phyloP scores from a whole-genome alignment of 2,113 vertebrate species.

The Pedetes capensis region DNA sequence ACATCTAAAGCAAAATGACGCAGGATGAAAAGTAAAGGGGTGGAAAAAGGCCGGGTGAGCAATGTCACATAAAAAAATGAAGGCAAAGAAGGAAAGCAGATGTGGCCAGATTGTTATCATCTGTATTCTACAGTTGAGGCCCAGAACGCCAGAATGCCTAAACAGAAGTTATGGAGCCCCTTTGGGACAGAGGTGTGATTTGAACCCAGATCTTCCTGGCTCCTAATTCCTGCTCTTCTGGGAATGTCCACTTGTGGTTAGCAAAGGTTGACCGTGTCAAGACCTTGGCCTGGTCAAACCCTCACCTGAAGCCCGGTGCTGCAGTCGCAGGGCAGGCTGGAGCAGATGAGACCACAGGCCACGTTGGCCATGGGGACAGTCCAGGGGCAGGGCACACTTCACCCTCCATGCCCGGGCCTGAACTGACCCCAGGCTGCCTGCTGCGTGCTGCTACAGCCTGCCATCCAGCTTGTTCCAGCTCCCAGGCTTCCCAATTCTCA shows the following conservation, averaged over 20 bases:
- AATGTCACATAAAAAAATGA: not conserved
- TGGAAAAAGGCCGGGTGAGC: not conserved
- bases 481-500: not conserved
- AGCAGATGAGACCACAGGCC: not conserved
- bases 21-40: not conserved
- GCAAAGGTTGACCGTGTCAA: not conserved
- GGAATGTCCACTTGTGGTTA: not conserved
- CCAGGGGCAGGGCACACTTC: not conserved
- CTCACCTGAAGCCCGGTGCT: not conserved
- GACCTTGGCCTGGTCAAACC: not conserved
- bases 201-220: not conserved
- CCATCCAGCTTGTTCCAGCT: not conserved
- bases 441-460: not conserved
- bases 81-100: not conserved
- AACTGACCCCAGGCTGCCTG: not conserved
- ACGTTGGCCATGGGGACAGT: not conserved
- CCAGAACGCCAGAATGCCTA: not conserved
- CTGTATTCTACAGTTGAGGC: not conserved
- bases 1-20: not conserved
- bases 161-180: not conserved
- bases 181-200: not conserved
- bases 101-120: too few relatives aligned
- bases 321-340: not conserved
- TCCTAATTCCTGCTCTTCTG: not conserved
- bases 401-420: not conserved